phyloP scores from a whole-genome alignment of 2,113 vertebrate genomes.

The Cinclus mexicanus region DNA sequence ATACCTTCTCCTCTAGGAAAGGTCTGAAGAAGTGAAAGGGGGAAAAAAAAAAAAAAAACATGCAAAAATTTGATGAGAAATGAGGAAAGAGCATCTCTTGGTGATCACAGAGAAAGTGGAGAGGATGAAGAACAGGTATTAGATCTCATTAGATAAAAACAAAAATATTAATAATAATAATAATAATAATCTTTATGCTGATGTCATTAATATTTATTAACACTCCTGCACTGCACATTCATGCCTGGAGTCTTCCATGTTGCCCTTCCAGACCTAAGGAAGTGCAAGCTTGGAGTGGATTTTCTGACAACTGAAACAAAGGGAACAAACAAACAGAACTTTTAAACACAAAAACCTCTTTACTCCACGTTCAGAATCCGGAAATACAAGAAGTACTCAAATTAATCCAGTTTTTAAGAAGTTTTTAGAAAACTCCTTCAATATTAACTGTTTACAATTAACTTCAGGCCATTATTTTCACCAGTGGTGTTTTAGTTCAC shows the following conservation, averaged over 20 bases:
- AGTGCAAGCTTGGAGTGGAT: neutral
- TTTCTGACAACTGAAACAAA: neutral
- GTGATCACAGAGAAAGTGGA: neutral
- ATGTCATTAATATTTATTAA: neutral
- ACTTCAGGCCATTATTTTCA: neutral
- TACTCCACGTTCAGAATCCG: neutral
- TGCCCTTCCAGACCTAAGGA: neutral
- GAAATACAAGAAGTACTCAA: neutral
- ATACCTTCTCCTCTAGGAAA: neutral
- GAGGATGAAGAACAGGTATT: neutral
- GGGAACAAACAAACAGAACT: neutral
- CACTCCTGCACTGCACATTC: neutral
- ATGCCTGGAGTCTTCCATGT: accelerated
- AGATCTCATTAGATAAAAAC: neutral
- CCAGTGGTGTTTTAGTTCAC: neutral
- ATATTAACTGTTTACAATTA: neutral
- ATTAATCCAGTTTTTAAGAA: neutral
- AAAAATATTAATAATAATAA: neutral
- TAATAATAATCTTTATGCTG: neutral
- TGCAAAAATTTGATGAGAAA: neutral
- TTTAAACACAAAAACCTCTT: neutral
- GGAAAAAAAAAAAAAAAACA: no score
- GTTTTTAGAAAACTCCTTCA: neutral
- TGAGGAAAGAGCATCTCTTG: neutral
- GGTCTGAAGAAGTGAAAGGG: neutral